Percentiles rank a stretch among this genome's conserved stretches.
Evolutionary conservation across 2,888 invertebrate species (phyloP).

Genomic region (Lissonota sp.): DNA sequence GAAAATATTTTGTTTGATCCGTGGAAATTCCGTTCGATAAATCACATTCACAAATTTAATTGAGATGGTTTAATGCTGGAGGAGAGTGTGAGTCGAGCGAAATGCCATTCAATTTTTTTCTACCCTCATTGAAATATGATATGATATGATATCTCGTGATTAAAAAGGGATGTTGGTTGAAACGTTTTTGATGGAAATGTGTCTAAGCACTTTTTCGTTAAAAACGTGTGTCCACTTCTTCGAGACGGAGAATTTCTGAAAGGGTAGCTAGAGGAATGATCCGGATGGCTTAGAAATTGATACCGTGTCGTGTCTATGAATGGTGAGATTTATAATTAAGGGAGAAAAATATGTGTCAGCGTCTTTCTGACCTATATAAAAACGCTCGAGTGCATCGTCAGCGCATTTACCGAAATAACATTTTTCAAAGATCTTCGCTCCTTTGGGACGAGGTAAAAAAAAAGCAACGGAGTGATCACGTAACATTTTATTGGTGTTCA

Average conservation of each 20-base stretch:
- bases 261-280: conserved; percentile 29
- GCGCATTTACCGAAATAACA: conserved; percentile 21
- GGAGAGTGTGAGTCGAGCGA: too few species aligned
- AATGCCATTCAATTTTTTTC: neutral
- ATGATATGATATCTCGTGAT: conserved; percentile 2
- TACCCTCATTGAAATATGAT: neutral
- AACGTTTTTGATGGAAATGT: neutral
- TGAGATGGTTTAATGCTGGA: too few species aligned
- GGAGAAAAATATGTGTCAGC: conserved; percentile 9
- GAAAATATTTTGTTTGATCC: too few species aligned
- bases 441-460: conserved; percentile 6
- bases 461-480: neutral
- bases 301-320: conserved; percentile 12
- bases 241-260: neutral
- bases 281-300: conserved; percentile 40
- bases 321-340: conserved; percentile 38
- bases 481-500: conserved; percentile 18
- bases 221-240: neutral
- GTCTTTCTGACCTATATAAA: conserved; percentile 38
- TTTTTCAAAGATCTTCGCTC: conserved; percentile 16
- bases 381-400: conserved; percentile 43
- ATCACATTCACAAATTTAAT: too few species aligned
- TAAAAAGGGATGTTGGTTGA: conserved; percentile 18
- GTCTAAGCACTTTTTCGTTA: conserved; percentile 3
- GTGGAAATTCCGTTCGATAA: too few species aligned